Conservation (phyloP, 2,797 vertebrate species). For the Sebastes matsubarae region DNA sequence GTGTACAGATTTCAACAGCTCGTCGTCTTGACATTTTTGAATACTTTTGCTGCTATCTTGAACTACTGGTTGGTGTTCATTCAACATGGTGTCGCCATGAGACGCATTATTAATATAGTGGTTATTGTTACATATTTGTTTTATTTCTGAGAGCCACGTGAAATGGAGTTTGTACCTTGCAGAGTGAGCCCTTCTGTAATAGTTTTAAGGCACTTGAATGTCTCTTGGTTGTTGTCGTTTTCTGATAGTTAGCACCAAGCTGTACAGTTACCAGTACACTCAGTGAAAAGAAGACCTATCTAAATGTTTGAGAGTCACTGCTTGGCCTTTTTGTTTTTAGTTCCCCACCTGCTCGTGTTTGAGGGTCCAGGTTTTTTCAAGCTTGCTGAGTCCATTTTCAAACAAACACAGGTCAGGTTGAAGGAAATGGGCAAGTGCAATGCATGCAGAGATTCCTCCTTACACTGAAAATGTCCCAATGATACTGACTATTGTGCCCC, state of each 20-base stretch:
- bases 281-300: constrained; percentile 75
- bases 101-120: constrained; percentile 73
- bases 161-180: constrained; percentile 77
- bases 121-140: constrained; percentile 75
- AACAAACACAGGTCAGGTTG: constrained; percentile 72
- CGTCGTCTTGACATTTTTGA: constrained; percentile 78
- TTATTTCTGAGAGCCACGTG: constrained; percentile 70
- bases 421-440: constrained; percentile 84
- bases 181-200: constrained; percentile 79
- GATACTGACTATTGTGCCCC: constrained; percentile 76
- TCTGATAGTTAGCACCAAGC: constrained; percentile 81
- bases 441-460: constrained; percentile 86
- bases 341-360: constrained; percentile 66
- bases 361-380: constrained; percentile 42
- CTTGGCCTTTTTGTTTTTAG: constrained; percentile 70
- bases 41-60: constrained; percentile 84
- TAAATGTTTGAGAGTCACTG: constrained; percentile 76
- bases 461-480: constrained; percentile 70
- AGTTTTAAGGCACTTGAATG: constrained; percentile 83
- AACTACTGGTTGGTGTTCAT: constrained; percentile 81
- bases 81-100: constrained; percentile 65
- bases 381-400: constrained; percentile 60
- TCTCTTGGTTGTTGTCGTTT: constrained; percentile 83
- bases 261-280: constrained; percentile 82
- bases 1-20: constrained; percentile 81